These are phyloP conservation scores for Thalassaphorura encarpata DNA, from an alignment of 1,140 invertebrate genomes.

Conservation along the genomic window DNA sequence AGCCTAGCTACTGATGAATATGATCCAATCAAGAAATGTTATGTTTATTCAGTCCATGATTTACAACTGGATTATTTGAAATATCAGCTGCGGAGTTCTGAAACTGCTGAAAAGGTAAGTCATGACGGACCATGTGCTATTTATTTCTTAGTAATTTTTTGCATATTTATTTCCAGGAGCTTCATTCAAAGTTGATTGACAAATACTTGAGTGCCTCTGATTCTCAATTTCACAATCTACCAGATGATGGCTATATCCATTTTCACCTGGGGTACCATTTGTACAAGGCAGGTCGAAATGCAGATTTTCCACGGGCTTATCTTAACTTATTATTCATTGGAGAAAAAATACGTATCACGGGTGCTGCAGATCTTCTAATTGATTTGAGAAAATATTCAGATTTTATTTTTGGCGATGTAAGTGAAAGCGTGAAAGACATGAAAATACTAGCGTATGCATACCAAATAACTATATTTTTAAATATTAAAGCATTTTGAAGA, in stretches of 20 bases:
- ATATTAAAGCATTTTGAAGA: conserved; percentile 14
- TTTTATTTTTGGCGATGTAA: conserved; percentile 38
- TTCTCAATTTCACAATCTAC: conserved; percentile 39
- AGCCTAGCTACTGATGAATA: conserved; percentile 43
- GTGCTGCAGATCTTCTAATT: conserved; percentile 46
- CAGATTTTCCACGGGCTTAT: conserved; percentile 44
- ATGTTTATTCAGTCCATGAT: conserved; percentile 49
- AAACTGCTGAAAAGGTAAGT: no score
- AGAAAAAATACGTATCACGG: conserved; percentile 46
- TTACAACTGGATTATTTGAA: conserved; percentile 42
- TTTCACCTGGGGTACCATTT: conserved; percentile 53
- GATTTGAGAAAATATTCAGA: conserved; percentile 46
- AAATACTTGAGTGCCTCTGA: conserved; percentile 41
- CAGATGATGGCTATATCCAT: conserved; percentile 51
- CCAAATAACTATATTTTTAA: background rate
- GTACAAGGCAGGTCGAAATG: conserved; percentile 38
- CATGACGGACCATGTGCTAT: background rate
- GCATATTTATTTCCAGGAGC: no score
- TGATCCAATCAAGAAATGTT: conserved; percentile 40
- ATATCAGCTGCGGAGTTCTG: conserved; percentile 32
- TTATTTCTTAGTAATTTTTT: no score
- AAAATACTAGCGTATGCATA: background rate
- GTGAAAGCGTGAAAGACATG: background rate
- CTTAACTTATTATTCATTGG: conserved; percentile 50
- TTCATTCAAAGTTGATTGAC: conserved; percentile 44